Base-by-base conservation (phyloP, 2,797 vertebrate genomes). In the Gambusia yucatana region DNA sequence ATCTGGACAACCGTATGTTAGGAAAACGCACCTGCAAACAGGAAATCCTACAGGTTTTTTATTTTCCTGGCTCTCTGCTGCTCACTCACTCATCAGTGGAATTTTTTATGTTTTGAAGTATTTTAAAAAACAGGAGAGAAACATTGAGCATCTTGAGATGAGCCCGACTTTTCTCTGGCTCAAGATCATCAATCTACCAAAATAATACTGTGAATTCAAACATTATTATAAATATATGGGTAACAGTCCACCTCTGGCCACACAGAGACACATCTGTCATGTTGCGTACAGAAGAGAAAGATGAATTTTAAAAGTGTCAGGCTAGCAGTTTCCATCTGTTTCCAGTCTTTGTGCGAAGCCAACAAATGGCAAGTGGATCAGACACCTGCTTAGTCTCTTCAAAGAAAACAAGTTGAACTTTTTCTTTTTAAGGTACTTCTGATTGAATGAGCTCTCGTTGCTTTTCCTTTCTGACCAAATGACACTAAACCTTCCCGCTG, bases 401-500 rank as follows among this genome's bases (percentile, higher is more conserved):
- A 70, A 13, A 25, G 9, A 55, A 43, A 78, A 73, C 6, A 43
- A 39, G n/a, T 10, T 4, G 20, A 73, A 72, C 0, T 69, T 78
- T 65, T 33, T 11, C 48, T 70, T 77, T 41, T 77, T 33, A 77
- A 25, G 3, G 46, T n/a, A 85, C 14, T 73, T 82, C 11, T 72
- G 17, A 30, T 74, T 82, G 33, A 47, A 81, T 47, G n/a, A 85
- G 47, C 85, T 11, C 33, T 65, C 75, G 79, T 74, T 87, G 81
- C 46, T 75, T 79, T 83, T 87, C 55, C 36, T 57, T 57, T 46
- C 28, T 28, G 72, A 82, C 82, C 80, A 82, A 86, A 84, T 70
- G 39, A 90, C 89, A 92, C 90, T 91, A 88, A 89, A 76, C 69
- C 39, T 72, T 4, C 4, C 80, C 50, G 57, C 77, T 84, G 78